These are phyloP conservation scores for Kryptolebias ocellatus DNA, from an alignment of 2,797 vertebrate species.

Conservation along the genomic window DNA sequence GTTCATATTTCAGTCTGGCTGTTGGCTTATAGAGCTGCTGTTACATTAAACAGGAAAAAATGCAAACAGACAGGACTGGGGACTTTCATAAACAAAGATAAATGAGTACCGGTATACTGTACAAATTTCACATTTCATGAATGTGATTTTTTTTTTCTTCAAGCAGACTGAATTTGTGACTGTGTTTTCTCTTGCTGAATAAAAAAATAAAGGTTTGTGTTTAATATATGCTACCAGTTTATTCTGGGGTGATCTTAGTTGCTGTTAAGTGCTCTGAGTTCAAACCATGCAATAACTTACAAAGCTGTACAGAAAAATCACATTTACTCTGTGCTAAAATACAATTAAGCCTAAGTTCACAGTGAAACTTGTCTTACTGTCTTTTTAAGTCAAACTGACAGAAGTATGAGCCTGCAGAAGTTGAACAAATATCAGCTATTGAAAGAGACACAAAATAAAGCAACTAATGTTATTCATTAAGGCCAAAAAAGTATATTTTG, in stretches of 20 bases:
- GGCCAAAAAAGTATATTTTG: too few species aligned
- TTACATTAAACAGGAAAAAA: neutral
- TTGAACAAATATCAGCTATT: slow-evolving; percentile 1
- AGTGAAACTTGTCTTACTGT: slow-evolving; percentile 31
- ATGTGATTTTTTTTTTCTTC: neutral
- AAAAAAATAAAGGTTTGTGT: neutral
- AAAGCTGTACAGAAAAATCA: neutral
- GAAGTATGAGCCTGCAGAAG: slow-evolving; percentile 23
- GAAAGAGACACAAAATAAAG: neutral
- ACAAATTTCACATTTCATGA: neutral
- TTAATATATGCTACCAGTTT: neutral
- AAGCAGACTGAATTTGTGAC: too few species aligned
- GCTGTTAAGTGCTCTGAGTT: neutral
- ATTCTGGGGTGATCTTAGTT: neutral
- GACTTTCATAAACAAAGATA: neutral
- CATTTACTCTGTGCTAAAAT: neutral
- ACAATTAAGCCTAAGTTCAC: slow-evolving; percentile 28
- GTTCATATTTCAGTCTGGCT: neutral
- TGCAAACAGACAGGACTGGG: neutral
- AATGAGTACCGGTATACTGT: neutral
- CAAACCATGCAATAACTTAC: neutral
- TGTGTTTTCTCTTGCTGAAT: too few species aligned
- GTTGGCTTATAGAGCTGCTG: neutral
- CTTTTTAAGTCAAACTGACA: slow-evolving; percentile 49
- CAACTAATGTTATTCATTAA: too few species aligned